These are phyloP conservation scores for Ips typographus DNA, from an alignment of 1,140 invertebrate genomes.

Conservation along the genomic window DNA sequence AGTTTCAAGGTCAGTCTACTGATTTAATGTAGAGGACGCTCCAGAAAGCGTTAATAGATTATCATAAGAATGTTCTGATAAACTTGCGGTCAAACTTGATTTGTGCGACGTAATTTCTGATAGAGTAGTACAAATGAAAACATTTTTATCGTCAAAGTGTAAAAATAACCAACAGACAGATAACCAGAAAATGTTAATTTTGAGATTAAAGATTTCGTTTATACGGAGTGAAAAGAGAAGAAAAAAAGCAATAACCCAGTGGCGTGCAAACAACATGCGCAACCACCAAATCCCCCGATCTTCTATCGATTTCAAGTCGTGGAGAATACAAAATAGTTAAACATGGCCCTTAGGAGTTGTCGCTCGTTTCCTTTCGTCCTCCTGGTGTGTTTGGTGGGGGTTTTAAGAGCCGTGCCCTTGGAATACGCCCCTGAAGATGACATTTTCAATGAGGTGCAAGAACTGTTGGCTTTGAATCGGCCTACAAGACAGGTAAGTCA, in stretches of 20 bases:
- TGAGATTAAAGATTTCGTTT: neutral
- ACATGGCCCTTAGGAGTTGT: conserved; percentile 33
- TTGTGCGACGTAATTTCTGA: too few species aligned
- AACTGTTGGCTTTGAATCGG: conserved; percentile 41
- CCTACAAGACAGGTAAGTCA: conserved; percentile 29
- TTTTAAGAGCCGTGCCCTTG: conserved; percentile 24
- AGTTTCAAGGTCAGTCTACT: too few species aligned
- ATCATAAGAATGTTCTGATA: too few species aligned
- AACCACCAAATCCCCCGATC: conserved; percentile 18
- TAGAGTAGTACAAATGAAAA: too few species aligned
- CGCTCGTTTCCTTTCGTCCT: conserved; percentile 22
- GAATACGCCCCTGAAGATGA: conserved; percentile 23
- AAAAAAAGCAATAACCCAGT: conserved; percentile 7
- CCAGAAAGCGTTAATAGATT: too few species aligned
- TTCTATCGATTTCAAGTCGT: conserved; percentile 26
- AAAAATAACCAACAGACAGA: too few species aligned
- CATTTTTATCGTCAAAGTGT: too few species aligned
- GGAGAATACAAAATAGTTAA: conserved; percentile 21
- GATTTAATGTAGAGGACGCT: too few species aligned
- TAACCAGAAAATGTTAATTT: too few species aligned
- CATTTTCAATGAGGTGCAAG: conserved; percentile 45
- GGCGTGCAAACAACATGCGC: conserved; percentile 29
- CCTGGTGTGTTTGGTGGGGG: conserved; percentile 4
- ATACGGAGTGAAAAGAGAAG: neutral
- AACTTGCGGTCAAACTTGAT: too few species aligned